Percentiles rank a stretch among this genome's conserved stretches.
phyloP scores from a whole-genome alignment of 1,140 invertebrate genomes.

The Drosophila melanogaster region Release_6_plus_ISO1_MT NT_037436.4:17649501-17650000 shows the following conservation, averaged over 20 bases:
- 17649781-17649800: constrained; percentile 9
- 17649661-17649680: constrained; percentile 54
- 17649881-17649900: constrained; percentile 21
- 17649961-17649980: constrained; percentile 79
- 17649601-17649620: constrained; percentile 52
- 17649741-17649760: constrained; percentile 56
- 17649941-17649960: constrained; percentile 66
- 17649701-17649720: constrained; percentile 50
- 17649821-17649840: constrained; percentile 45
- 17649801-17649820: constrained; percentile 26
- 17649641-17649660: constrained; percentile 73
- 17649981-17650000: constrained; percentile 59
- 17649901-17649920: constrained; percentile 57
- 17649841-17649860: constrained; percentile 46
- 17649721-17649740: constrained; percentile 39
- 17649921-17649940: constrained; percentile 58
- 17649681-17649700: constrained; percentile 28
- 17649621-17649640: constrained; percentile 62
- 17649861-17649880: constrained; percentile 12
- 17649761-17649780: constrained; percentile 20
- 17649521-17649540: neutral
- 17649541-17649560: neutral
- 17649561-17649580: constrained; percentile 47
- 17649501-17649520: neutral
- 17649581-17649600: constrained; percentile 40